Conservation (phyloP, 2,797 vertebrate species). For the Geotrypetes seraphini region DNA sequence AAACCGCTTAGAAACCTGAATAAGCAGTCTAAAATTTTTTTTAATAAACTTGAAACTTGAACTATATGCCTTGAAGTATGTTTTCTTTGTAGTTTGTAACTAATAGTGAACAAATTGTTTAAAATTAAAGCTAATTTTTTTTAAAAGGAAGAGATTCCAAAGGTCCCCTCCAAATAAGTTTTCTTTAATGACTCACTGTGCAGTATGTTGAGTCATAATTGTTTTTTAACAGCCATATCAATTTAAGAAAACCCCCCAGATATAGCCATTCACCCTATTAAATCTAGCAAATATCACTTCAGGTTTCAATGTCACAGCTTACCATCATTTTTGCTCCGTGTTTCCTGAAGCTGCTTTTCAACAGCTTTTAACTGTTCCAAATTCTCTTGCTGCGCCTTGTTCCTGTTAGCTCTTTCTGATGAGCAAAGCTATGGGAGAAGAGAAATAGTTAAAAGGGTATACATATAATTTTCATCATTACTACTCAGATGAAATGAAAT, state of each 20-base stretch:
- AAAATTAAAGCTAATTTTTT: too few relatives aligned
- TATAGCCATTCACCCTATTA: not conserved
- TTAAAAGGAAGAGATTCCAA: too few relatives aligned
- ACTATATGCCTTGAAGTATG: too few relatives aligned
- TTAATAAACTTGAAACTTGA: too few relatives aligned
- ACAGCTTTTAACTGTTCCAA: slow-evolving; percentile 53
- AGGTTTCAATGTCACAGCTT: slow-evolving; percentile 20
- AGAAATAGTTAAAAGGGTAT: slow-evolving; percentile 1
- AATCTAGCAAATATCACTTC: not conserved
- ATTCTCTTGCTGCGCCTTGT: slow-evolving; percentile 52
- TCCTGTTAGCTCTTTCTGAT: slow-evolving; percentile 60
- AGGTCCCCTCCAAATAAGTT: too few relatives aligned
- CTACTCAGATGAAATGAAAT: too few relatives aligned
- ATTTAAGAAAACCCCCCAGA: not conserved
- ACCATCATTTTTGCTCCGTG: slow-evolving; percentile 50
- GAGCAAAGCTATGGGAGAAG: slow-evolving; percentile 57
- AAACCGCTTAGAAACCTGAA: too few relatives aligned
- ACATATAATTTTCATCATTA: too few relatives aligned
- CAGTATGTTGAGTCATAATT: not conserved
- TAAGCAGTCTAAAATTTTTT: too few relatives aligned
- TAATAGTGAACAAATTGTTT: too few relatives aligned
- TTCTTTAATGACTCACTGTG: not conserved
- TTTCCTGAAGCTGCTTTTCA: slow-evolving; percentile 60
- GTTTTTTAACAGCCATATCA: not conserved
- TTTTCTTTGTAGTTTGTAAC: too few relatives aligned